A percentile compares a stretch with the other conserved stretches of the same genome.
phyloP scores from a whole-genome alignment of 1,140 invertebrate genomes.

The Forficula auricularia region DNA sequence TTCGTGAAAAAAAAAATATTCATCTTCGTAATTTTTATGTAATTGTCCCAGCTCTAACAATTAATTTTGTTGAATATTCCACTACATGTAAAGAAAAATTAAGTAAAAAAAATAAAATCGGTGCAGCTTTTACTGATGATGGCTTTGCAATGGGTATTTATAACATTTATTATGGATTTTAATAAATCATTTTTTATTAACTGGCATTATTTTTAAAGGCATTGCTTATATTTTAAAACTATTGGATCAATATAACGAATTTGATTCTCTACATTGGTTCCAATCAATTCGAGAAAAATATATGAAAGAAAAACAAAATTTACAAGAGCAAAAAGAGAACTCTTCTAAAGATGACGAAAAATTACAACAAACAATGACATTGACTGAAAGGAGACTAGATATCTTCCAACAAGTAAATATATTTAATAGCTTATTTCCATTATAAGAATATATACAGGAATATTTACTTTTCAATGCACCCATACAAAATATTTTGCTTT shows the following conservation, averaged over 20 bases:
- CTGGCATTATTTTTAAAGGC: slow-evolving; percentile 26
- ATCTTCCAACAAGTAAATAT: slow-evolving; percentile 45
- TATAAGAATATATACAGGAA: slow-evolving; percentile 3
- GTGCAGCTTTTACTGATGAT: slow-evolving; percentile 88
- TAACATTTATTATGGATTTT: slow-evolving; percentile 7
- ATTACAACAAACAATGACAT: slow-evolving; percentile 77
- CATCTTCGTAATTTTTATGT: slow-evolving; percentile 89
- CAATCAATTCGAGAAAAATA: slow-evolving; percentile 66
- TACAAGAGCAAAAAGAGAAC: slow-evolving; percentile 32
- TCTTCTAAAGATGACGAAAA: slow-evolving; percentile 52
- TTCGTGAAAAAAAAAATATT: slow-evolving; percentile 68
- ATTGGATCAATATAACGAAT: slow-evolving; percentile 48
- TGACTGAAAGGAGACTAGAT: slow-evolving; percentile 74
- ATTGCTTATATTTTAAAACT: slow-evolving; percentile 51
- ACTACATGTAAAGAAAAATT: slow-evolving; percentile 85
- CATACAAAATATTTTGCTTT: neutral
- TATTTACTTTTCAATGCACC: slow-evolving; percentile 3
- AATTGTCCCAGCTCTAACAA: slow-evolving; percentile 80
- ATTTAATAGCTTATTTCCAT: neutral
- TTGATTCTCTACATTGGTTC: slow-evolving; percentile 94
- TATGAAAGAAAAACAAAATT: slow-evolving; percentile 39
- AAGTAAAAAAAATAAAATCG: slow-evolving; percentile 62
- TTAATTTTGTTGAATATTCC: slow-evolving; percentile 90
- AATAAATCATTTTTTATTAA: neutral
- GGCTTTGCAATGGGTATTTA: slow-evolving; percentile 93